These are phyloP conservation scores for Entelurus aequoreus DNA, from an alignment of 2,113 vertebrate species.

Conservation along the genomic window DNA sequence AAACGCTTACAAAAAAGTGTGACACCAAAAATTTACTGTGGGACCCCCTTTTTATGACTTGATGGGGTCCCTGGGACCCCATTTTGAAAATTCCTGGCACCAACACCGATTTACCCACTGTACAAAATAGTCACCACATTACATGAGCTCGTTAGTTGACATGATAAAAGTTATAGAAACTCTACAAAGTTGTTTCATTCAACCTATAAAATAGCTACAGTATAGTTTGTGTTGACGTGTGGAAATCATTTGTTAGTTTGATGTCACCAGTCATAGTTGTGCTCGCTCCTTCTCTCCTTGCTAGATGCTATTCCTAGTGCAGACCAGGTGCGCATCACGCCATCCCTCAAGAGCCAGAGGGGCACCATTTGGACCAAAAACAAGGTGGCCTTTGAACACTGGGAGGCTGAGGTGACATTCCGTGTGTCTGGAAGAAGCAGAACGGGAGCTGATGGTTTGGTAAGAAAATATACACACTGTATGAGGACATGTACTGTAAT, in stretches of 20 bases:
- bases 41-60: too few relatives aligned
- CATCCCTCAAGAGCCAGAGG: constrained; percentile 90
- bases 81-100: too few relatives aligned
- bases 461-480: constrained; percentile 47
- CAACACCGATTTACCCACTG: too few relatives aligned
- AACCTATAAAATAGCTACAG: neutral
- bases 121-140: too few relatives aligned
- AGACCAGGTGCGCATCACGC: constrained; percentile 91
- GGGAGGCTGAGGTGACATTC: constrained; percentile 93
- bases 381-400: constrained; percentile 79
- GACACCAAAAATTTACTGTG: too few relatives aligned
- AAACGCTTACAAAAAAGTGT: too few relatives aligned
- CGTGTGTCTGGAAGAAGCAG: constrained; percentile 90
- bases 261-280: neutral
- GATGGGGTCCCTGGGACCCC: too few relatives aligned
- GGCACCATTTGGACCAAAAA: constrained; percentile 91
- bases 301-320: constrained; percentile 91
- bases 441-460: constrained; percentile 93
- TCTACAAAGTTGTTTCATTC: too few relatives aligned
- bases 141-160: too few relatives aligned
- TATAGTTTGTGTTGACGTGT: neutral
- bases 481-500: neutral
- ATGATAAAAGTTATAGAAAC: too few relatives aligned
- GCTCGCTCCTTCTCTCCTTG: neutral
- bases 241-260: neutral